phyloP scores from a whole-genome alignment of 2,113 vertebrate genomes.

The Grammomys surdaster region DNA sequence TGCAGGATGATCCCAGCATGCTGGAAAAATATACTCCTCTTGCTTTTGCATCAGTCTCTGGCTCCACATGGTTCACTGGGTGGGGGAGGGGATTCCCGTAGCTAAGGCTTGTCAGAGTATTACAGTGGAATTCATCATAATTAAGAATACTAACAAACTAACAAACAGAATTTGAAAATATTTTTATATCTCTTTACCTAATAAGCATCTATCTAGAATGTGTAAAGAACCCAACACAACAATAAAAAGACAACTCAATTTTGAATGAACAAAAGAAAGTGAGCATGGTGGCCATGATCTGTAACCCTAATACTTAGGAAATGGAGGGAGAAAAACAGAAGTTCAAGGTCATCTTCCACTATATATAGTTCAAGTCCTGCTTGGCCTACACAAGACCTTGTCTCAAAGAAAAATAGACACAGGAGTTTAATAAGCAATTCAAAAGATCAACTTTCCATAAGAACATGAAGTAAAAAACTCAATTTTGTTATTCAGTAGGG shows the following conservation, averaged over 20 bases:
- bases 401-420: neutral
- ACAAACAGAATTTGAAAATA: conserved; percentile 2
- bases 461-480: neutral
- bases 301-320: neutral
- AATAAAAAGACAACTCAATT: conserved; percentile 31
- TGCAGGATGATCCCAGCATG: too few relatives aligned
- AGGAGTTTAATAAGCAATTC: conserved; percentile 12
- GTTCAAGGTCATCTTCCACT: neutral
- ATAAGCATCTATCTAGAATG: conserved; percentile 8
- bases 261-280: neutral
- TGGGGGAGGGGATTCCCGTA: too few relatives aligned
- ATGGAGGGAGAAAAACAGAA: neutral
- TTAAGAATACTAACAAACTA: conserved; percentile 7
- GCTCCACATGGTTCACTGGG: too few relatives aligned
- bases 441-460: neutral
- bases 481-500: neutral
- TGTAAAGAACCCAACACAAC: conserved; percentile 2
- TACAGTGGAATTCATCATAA: conserved; percentile 40
- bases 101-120: neutral
- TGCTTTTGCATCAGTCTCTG: too few relatives aligned
- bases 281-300: neutral
- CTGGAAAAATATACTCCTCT: too few relatives aligned
- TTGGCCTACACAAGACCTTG: neutral
- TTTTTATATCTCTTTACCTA: neutral
- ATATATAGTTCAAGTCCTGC: neutral